Base-by-base conservation (phyloP, 23 tunicate genomes). In the Styela clava region DNA sequence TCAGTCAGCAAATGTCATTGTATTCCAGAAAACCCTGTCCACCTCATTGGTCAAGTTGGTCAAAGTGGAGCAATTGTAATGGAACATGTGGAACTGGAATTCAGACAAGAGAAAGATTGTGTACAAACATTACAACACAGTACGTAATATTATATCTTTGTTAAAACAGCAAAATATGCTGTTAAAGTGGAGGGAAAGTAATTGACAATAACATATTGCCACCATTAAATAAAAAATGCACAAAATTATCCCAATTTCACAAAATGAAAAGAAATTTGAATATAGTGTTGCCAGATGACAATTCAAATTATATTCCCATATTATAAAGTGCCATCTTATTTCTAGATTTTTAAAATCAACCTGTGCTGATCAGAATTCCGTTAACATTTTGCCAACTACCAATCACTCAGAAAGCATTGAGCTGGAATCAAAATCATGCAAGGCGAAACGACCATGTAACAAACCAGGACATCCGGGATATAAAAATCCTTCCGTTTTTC, bases 81-180 rank as follows among this genome's bases (percentile, higher is more conserved):
- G 91, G 73, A 16, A 16, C 33, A 12, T 87, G 91, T 79, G 91
- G 91, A 33, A 1, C 21, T 1, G 91, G 91, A 28, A 32, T 20
- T 2, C 91, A 87, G 68, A 81, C 18, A 22, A 74, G 81, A 67
- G 52, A 79, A 16, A 33, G 91, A 22, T 29, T 32, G 16, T 87
- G 91, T 31, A 16, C 31, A 0, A 76, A 76, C 61, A 67, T 18
- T 29, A 67, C 71, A 27, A 27, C 16, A 27, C 31, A 25, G 71
- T 67, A 24, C 22, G 64, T 61, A 22, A 61, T 61, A 61, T 21
- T 23, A 61, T 22, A 61, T 22, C 22, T 18, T 56, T 22, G 64
- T 61, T 61, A 61, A 61, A 61, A 61, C 64, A 0, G 64, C 22
- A 61, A 22, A 61, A 0, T 61, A 61, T 61, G n/a, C n/a, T 61